Base-by-base conservation (phyloP, 2,113 vertebrate species). In the Podarcis cretensis region DNA sequence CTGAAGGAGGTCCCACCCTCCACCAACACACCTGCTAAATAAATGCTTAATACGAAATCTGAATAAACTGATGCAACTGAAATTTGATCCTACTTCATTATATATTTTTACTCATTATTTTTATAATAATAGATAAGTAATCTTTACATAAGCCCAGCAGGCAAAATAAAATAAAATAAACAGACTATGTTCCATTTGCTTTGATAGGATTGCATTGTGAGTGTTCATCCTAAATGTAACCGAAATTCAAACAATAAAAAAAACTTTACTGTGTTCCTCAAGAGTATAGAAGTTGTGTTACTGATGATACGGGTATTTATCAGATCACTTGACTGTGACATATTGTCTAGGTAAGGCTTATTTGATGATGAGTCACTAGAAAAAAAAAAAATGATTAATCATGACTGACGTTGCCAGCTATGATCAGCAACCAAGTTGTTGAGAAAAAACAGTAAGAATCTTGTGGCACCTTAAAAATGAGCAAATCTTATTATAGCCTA, bases 191-290 rank as follows among this genome's bases (percentile, higher is more conserved):
- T 95, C 89, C 89, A 94, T 89, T 94, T 96, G 85, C 94, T 96
- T 94, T 96, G 94, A 95, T 92, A 96, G 85, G 93, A 92, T 91
- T 96, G 94, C 96, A 89, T 96, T 89, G 59, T 96, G 94, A 95
- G 92, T 96, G 94, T 96, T 94, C 90, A 87, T 96, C 89, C 94
- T 96, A 94, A 94, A 94, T 97, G 93, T 97, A 95, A 96, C 92
- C 96, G 94, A 94, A 96, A 97, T 95, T 96, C 92, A 93, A 96
- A 95, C 94, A 96, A 96, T 96, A 93, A 97, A 97, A 94, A 95
- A 96, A 18, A 94, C 94, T 92, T 96, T 96, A 95, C 92, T 94
- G 95, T 96, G 96, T 97, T 96, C 92, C 59, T 90, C 91, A 93
- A 95, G 92, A 93, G 80, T 92, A 83, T 93, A 91, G 74, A 93